These are phyloP conservation scores for Drosophila truncata DNA, from an alignment of 1,140 invertebrate species.

Conservation along the genomic window DNA sequence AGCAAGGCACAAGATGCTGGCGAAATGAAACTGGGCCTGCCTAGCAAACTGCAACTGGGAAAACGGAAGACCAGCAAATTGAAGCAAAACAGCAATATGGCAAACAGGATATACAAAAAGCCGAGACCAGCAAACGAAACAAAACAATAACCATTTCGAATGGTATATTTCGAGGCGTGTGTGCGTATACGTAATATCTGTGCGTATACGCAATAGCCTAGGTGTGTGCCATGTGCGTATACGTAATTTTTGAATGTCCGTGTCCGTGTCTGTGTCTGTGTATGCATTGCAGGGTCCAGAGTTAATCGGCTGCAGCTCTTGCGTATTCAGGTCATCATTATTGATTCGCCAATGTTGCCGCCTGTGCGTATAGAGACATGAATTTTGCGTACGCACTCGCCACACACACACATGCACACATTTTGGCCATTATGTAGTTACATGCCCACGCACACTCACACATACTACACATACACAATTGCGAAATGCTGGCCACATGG, in stretches of 20 bases:
- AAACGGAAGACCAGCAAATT: constrained; percentile 56
- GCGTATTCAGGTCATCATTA: constrained; percentile 84
- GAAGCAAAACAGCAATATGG: constrained; percentile 67
- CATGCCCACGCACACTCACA: constrained; percentile 19
- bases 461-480: constrained; percentile 19
- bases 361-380: constrained; percentile 80
- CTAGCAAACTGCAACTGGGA: constrained; percentile 21
- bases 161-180: constrained; percentile 72
- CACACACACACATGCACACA: constrained; percentile 36
- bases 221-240: constrained; percentile 7
- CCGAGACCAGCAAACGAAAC: constrained; percentile 14
- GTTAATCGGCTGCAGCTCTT: constrained; percentile 77
- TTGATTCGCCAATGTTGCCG: constrained; percentile 76
- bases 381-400: constrained; percentile 77
- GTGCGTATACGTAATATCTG: constrained; percentile 45
- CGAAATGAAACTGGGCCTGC: constrained; percentile 68
- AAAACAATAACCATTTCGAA: constrained; percentile 47
- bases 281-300: constrained; percentile 58
- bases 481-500: constrained; percentile 51
- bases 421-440: constrained; percentile 47
- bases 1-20: constrained; percentile 47
- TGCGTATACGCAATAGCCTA: constrained; percentile 27
- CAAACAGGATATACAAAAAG: constrained; percentile 16
- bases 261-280: not conserved
- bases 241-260: constrained; percentile 14